Base-by-base conservation (phyloP, 37 sponge, comb jelly and placozoan genomes). In the Cladorhizidae sp. region DNA sequence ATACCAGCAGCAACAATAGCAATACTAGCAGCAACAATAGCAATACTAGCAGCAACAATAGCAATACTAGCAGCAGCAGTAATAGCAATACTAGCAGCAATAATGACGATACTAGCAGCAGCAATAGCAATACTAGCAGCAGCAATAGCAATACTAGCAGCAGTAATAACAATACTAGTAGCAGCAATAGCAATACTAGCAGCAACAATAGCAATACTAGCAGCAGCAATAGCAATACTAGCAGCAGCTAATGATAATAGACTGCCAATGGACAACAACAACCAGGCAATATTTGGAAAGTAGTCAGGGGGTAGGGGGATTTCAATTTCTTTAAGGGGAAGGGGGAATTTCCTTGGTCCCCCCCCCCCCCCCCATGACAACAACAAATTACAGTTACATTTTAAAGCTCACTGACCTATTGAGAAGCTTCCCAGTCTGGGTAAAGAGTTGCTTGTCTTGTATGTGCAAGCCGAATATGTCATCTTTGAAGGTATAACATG, bases 391-490 rank as follows among this genome's bases (percentile, higher is more conserved):
- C 5, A 12, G 49, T 12, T 45, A 9, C 49, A 12, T 45, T 45
- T 45, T 5, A 45, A 2, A 36, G n/a, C n/a, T n/a, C n/a, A 61
- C 43, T 40, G 33, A 86, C 87, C 69, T 73, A 29, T 33, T 73
- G 2, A 86, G 75, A 35, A 75, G 75, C 0, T 73, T n/a, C 33
- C 87, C 87, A 52, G 55, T 80, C 26, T 80, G 70, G 22, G 9
- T 29, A 28, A 56, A 80, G 35, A 25, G 25, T 11, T 42, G 29
- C 26, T 80, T 67, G 33, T 80, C 81, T 38, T 67, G 64, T 37
- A 86, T 80, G 25, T 81, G 75, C 38, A 86, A 69, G 40, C 87
- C 87, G 80, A 38, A 80, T 38, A 86, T 75, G 25, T 79, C 22
- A 29, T 36, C 81, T 79, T 71, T 39, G 54, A 76, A 20, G 2